phyloP scores from a whole-genome alignment of 1,140 invertebrate genomes.

The Diachasma alloeum region DNA sequence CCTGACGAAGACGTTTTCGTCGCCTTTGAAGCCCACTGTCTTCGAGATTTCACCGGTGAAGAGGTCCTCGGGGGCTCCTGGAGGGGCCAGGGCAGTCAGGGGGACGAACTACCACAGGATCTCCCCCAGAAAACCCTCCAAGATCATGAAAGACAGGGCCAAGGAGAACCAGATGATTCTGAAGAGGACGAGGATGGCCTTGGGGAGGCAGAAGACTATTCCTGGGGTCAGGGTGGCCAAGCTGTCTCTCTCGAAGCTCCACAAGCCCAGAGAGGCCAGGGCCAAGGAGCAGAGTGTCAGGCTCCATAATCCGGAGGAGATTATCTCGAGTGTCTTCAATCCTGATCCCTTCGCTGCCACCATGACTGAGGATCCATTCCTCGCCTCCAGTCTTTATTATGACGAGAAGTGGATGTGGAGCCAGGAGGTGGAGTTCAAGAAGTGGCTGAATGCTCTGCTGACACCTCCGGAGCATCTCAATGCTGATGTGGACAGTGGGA shows the following conservation, averaged over 20 bases:
- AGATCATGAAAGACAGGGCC: slow-evolving; percentile 47
- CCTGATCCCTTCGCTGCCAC: slow-evolving; percentile 70
- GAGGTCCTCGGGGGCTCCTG: neutral
- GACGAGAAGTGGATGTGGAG: slow-evolving; percentile 82
- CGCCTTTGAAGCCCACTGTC: neutral
- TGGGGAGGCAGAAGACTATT: slow-evolving; percentile 38
- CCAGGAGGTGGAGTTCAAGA: slow-evolving; percentile 83
- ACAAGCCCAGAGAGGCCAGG: slow-evolving; percentile 19
- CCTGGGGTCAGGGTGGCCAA: slow-evolving; percentile 48
- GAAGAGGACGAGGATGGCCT: slow-evolving; percentile 35
- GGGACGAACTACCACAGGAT: neutral
- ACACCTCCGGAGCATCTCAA: slow-evolving; percentile 73
- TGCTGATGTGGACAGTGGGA: slow-evolving; percentile 72
- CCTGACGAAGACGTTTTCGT: neutral
- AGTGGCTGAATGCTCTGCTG: slow-evolving; percentile 88
- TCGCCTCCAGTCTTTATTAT: slow-evolving; percentile 72
- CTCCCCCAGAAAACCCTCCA: slow-evolving; percentile 17
- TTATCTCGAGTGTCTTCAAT: slow-evolving; percentile 55
- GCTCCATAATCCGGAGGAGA: slow-evolving; percentile 47
- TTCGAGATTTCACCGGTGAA: neutral
- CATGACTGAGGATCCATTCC: slow-evolving; percentile 74
- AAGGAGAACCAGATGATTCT: slow-evolving; percentile 14
- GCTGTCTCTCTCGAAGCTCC: slow-evolving; percentile 40
- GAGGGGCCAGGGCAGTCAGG: neutral
- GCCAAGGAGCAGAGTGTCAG: slow-evolving; percentile 37